Conservation (phyloP, 2,888 invertebrate species). For the Entomobrya proxima region DNA sequence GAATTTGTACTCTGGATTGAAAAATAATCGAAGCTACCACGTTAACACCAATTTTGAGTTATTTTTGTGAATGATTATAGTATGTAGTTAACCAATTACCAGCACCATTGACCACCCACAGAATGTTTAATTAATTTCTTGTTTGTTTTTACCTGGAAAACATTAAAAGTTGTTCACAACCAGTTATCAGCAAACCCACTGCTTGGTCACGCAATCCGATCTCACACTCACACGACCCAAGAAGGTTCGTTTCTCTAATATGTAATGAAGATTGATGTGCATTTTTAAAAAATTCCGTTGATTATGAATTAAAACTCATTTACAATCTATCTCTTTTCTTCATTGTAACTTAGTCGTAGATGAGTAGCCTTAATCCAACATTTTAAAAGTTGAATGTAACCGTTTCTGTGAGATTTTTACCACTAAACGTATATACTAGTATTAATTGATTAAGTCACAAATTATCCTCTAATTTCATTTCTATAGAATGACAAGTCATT, state of each 20-base stretch:
- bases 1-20: no score
- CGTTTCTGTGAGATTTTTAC: no score
- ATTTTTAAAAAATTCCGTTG: slow-evolving; percentile 6
- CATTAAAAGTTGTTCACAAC: slow-evolving; percentile 74
- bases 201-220: slow-evolving; percentile 75
- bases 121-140: slow-evolving; percentile 59
- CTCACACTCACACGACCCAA: slow-evolving; percentile 71
- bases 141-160: slow-evolving; percentile 61
- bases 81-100: background rate
- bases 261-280: slow-evolving; percentile 45
- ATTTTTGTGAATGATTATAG: no score
- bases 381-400: no score
- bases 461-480: no score
- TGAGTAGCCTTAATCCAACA: no score
- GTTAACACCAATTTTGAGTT: no score
- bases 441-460: no score
- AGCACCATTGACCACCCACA: background rate
- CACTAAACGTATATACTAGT: no score
- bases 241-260: slow-evolving; percentile 71
- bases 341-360: no score
- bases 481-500: no score
- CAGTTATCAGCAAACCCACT: slow-evolving; percentile 75
- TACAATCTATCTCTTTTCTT: background rate
- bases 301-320: background rate
- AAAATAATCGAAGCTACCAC: no score